phyloP scores from a whole-genome alignment of 1,140 invertebrate genomes.

The Euura lappo region DNA sequence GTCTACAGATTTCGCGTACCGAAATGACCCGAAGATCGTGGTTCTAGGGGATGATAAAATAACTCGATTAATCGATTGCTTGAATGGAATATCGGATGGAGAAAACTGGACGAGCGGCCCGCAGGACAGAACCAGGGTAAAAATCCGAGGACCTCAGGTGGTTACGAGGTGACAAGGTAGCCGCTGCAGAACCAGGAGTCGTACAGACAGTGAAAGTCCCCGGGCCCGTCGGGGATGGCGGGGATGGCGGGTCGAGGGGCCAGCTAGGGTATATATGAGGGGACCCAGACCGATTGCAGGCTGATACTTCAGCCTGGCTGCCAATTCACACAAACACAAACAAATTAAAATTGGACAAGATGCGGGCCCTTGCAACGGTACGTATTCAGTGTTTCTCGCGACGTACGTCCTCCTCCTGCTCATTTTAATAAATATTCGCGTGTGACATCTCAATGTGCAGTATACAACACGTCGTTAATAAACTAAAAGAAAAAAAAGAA shows the following conservation, averaged over 20 bases:
- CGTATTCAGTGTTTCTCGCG: conserved; percentile 29
- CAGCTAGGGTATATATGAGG: conserved; percentile 59
- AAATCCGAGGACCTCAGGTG: background rate
- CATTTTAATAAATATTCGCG: background rate
- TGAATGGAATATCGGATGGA: no score
- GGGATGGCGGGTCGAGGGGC: conserved; percentile 41
- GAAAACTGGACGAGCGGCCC: no score
- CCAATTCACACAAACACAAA: conserved; percentile 49
- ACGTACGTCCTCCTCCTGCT: background rate
- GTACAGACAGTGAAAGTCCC: conserved; percentile 60
- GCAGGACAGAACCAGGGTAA: no score
- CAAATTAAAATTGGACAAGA: conserved; percentile 29
- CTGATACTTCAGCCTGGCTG: conserved; percentile 57
- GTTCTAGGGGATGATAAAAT: no score
- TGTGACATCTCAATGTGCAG: background rate
- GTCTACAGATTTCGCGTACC: no score
- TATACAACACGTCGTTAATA: background rate
- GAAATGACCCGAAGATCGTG: no score
- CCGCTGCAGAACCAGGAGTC: conserved; percentile 13
- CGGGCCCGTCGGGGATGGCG: conserved; percentile 33
- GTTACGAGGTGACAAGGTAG: background rate
- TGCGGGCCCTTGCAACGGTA: conserved; percentile 51
- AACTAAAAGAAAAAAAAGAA: no score
- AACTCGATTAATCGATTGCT: no score
- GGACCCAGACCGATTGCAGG: conserved; percentile 50